Percentiles rank a stretch among this genome's conserved stretches.
Conservation (phyloP, 2,888 invertebrate genomes). For the Sinotaia quadrata region DNA sequence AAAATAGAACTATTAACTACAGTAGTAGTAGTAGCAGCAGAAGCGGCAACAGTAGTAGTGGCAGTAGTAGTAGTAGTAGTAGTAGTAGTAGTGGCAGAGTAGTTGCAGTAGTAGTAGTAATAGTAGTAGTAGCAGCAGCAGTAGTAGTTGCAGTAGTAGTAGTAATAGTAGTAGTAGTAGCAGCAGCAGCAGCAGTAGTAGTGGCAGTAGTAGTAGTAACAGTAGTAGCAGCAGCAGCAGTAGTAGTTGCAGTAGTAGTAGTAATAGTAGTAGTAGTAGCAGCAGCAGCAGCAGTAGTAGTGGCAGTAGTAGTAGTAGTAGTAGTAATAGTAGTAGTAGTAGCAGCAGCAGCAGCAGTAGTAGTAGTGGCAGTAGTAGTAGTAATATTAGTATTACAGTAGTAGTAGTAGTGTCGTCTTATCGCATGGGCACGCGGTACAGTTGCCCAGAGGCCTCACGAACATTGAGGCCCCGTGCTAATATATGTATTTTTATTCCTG, state of each 20-base stretch:
- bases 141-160: too few species aligned
- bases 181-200: constrained; percentile 1
- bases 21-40: neutral
- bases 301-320: neutral
- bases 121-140: too few species aligned
- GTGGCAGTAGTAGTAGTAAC: neutral
- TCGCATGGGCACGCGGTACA: too few species aligned
- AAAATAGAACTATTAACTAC: neutral
- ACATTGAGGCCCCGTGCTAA: too few species aligned
- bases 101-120: too few species aligned
- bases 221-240: neutral
- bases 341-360: neutral
- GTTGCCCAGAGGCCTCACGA: too few species aligned
- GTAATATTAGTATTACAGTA: too few species aligned
- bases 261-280: neutral
- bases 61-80: neutral
- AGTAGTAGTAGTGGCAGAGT: neutral
- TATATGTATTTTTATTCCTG: too few species aligned
- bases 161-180: neutral
- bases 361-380: neutral
- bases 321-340: neutral
- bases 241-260: too few species aligned
- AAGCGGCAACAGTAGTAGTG: neutral
- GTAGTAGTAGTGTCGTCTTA: too few species aligned
- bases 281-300: neutral